Conservation (phyloP, 2,888 invertebrate species). For the Hedya salicella region DNA sequence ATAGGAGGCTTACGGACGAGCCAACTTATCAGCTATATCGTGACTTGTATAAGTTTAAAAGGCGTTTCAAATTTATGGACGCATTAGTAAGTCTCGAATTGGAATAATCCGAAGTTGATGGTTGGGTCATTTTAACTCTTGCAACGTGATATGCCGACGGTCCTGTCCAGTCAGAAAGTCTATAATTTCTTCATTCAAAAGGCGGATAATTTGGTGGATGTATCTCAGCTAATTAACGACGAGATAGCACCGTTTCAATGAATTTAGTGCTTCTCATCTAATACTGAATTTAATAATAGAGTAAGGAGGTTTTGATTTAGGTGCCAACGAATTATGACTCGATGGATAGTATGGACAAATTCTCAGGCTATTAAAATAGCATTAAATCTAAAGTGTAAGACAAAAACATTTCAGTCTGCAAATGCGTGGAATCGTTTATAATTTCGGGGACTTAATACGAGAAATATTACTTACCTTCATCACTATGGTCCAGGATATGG, state of each 20-base stretch:
- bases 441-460: too few relatives aligned
- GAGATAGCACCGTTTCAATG: conserved; percentile 12
- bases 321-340: conserved; percentile 7
- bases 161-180: background rate
- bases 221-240: conserved; percentile 13
- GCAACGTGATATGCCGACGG: background rate
- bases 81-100: background rate
- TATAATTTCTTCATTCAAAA: conserved; percentile 8
- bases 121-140: background rate
- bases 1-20: conserved; percentile 6
- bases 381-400: background rate
- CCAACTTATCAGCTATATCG: conserved; percentile 6
- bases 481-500: too few relatives aligned
- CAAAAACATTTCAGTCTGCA: background rate
- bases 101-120: background rate
- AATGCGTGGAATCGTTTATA: too few relatives aligned
- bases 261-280: background rate
- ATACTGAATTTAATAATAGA: background rate
- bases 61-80: background rate
- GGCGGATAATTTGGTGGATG: conserved; percentile 11
- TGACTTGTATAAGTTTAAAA: too few relatives aligned
- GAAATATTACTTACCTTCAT: too few relatives aligned
- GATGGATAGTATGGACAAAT: background rate
- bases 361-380: background rate
- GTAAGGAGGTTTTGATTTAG: background rate